A percentile compares a stretch with the other conserved stretches of the same genome.
phyloP scores from a whole-genome alignment of 1,140 invertebrate genomes.

The Berghia stephanieae region DNA sequence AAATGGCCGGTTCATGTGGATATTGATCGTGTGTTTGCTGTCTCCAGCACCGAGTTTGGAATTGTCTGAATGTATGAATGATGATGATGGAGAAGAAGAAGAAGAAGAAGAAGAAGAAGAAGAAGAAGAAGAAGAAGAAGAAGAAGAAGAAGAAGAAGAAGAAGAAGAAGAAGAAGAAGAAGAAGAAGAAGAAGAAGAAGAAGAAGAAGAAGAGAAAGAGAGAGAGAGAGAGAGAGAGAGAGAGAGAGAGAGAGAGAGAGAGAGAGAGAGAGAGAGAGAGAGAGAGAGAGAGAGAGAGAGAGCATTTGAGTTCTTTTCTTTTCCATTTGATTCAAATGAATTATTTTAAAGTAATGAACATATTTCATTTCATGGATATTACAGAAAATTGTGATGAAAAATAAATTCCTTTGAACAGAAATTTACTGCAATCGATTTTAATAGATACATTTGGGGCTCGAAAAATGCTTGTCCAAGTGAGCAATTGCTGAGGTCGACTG shows the following conservation, averaged over 20 bases:
- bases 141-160: not conserved
- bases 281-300: slow-evolving; percentile 18
- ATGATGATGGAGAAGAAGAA: slow-evolving; percentile 3
- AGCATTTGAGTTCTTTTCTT: no score
- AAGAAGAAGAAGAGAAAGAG: not conserved
- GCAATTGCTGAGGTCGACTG: no score
- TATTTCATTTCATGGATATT: no score
- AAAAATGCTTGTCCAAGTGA: no score
- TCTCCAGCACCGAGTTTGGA: slow-evolving; percentile 37
- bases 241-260: slow-evolving; percentile 4
- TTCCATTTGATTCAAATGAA: no score
- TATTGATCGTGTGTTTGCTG: slow-evolving; percentile 36
- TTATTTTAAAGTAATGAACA: no score
- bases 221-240: slow-evolving; percentile 14
- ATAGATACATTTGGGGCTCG: no score
- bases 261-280: not conserved
- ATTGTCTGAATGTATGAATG: slow-evolving; percentile 37
- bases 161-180: not conserved
- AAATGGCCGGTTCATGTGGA: slow-evolving; percentile 43
- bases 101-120: slow-evolving; percentile 11
- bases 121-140: not conserved
- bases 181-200: not conserved
- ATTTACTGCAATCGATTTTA: no score
- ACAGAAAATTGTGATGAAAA: no score
- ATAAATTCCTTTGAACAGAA: no score